Conservation (phyloP, 2,797 vertebrate species). For the Aplochiton taeniatus region DNA sequence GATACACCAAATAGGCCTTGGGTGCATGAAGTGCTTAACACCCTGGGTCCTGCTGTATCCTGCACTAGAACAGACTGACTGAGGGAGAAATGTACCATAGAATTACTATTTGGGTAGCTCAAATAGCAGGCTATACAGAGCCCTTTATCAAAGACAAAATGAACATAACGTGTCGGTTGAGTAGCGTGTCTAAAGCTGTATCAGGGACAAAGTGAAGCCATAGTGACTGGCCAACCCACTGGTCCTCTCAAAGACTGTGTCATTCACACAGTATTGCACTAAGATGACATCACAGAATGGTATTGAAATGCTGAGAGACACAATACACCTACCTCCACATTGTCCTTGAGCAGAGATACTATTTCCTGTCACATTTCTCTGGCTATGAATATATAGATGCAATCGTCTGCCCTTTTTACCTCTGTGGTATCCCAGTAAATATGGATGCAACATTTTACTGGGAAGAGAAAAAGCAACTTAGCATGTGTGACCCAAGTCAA, state of each 20-base stretch:
- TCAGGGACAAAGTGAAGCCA: too few species aligned
- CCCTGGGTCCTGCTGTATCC: too few species aligned
- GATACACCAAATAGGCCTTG: too few species aligned
- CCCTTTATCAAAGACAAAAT: too few species aligned
- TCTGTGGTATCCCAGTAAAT: conserved; percentile 2
- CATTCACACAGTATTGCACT: not conserved
- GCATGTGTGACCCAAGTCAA: not conserved
- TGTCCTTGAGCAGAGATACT: conserved; percentile 12
- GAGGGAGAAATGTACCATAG: too few species aligned
- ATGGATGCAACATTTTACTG: not conserved
- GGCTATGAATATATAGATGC: conserved; percentile 56
- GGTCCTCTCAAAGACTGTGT: not conserved
- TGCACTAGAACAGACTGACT: too few species aligned
- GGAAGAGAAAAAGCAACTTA: not conserved
- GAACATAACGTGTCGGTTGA: too few species aligned
- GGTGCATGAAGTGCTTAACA: too few species aligned
- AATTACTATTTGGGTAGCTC: too few species aligned
- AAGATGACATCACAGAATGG: not conserved
- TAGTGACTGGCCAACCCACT: too few species aligned
- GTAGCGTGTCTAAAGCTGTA: too few species aligned
- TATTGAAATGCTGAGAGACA: conserved; percentile 9
- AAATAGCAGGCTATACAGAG: too few species aligned
- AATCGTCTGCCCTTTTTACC: conserved; percentile 13
- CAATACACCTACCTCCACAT: conserved; percentile 27
- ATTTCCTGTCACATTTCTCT: conserved; percentile 35